Conservation (phyloP, 2,888 invertebrate genomes). For the Endomychus coccineus region DNA sequence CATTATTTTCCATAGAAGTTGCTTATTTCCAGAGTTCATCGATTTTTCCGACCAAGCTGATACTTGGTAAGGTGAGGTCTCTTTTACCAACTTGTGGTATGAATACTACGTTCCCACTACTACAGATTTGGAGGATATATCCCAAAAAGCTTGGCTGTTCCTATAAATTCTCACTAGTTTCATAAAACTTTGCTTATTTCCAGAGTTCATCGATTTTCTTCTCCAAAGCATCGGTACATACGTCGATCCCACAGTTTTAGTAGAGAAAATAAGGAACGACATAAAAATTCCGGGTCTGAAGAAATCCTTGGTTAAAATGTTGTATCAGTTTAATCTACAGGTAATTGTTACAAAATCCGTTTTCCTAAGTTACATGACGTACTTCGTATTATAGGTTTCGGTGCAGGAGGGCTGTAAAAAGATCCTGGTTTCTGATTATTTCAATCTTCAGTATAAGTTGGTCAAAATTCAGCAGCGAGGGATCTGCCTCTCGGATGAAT, state of each 20-base stretch:
- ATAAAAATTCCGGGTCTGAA: constrained; percentile 85
- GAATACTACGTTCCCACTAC: too few species aligned
- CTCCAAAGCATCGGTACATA: constrained; percentile 73
- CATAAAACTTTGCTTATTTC: too few species aligned
- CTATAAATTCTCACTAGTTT: too few species aligned
- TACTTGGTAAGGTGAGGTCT: too few species aligned
- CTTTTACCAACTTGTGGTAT: too few species aligned
- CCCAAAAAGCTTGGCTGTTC: too few species aligned
- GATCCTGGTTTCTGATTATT: constrained; percentile 86
- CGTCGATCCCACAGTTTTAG: constrained; percentile 77
- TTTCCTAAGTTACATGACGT: constrained; percentile 1
- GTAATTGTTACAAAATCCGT: constrained; percentile 36
- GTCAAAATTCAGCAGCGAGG: constrained; percentile 73
- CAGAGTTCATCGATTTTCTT: constrained; percentile 61
- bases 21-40: too few species aligned
- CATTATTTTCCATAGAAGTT: too few species aligned
- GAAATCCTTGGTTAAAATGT: constrained; percentile 86
- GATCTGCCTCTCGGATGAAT: constrained; percentile 65
- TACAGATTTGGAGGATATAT: too few species aligned
- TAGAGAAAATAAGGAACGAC: constrained; percentile 75
- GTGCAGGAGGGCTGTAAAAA: constrained; percentile 85
- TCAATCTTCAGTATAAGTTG: constrained; percentile 74
- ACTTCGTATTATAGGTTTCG: constrained; percentile 53
- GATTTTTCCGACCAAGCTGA: too few species aligned
- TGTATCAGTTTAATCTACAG: constrained; percentile 91